These are phyloP conservation scores for Rhagium mordax DNA, from an alignment of 2,888 invertebrate genomes.

Conservation along the genomic window DNA sequence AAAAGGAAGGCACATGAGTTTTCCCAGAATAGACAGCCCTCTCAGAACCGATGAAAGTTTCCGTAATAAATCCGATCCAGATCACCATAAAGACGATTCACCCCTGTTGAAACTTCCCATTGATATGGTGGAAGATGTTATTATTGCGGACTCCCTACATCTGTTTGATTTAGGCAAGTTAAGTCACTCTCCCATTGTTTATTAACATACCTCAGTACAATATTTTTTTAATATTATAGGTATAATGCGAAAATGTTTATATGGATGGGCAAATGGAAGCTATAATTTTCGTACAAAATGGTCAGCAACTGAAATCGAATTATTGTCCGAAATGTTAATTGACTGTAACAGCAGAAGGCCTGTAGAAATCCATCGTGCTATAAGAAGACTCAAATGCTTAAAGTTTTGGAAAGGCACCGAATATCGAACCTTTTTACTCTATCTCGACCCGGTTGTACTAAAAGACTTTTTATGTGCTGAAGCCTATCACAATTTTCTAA, in stretches of 20 bases:
- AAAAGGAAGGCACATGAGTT: conserved; percentile 46
- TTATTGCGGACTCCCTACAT: conserved; percentile 48
- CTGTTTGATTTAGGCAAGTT: conserved; percentile 41
- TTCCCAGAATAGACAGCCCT: conserved; percentile 14
- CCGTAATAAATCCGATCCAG: conserved; percentile 30
- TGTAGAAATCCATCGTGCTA: conserved; percentile 43
- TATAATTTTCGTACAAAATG: conserved; percentile 20
- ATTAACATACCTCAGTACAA: too few relatives aligned
- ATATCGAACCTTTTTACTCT: conserved; percentile 29
- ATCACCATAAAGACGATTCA: conserved; percentile 42
- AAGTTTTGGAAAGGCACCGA: conserved; percentile 45
- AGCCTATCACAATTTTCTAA: conserved; percentile 40
- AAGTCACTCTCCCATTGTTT: not conserved
- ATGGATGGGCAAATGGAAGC: too few relatives aligned
- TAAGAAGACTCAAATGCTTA: conserved; percentile 43
- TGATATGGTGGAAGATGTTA: conserved; percentile 50
- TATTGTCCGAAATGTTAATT: conserved; percentile 6
- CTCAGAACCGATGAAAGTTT: conserved; percentile 37
- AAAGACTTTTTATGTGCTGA: conserved; percentile 36
- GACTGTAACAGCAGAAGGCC: conserved; percentile 42
- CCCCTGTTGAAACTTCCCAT: conserved; percentile 45
- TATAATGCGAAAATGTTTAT: too few relatives aligned
- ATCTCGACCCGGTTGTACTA: conserved; percentile 37
- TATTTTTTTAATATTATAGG: too few relatives aligned
- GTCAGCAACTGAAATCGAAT: conserved; percentile 21